phyloP scores from a whole-genome alignment of 2,888 invertebrate genomes.

The Apotomis capreana region DNA sequence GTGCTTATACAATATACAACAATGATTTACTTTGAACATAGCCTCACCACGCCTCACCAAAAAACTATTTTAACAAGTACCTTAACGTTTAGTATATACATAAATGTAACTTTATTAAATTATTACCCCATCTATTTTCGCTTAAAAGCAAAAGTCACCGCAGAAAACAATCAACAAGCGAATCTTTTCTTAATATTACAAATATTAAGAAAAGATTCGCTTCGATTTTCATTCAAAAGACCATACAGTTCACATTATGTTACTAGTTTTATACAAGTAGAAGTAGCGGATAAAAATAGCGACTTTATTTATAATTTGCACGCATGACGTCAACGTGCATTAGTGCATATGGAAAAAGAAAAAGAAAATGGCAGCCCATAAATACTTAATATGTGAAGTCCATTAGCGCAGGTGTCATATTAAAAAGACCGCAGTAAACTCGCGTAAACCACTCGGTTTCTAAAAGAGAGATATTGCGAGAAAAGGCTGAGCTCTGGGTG shows the following conservation, averaged over 20 bases:
- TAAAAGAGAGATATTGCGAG: slow-evolving; percentile 12
- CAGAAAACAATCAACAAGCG: too few species aligned
- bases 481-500: background rate
- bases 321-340: slow-evolving; percentile 1
- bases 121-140: too few species aligned
- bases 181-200: too few species aligned
- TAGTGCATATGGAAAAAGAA: slow-evolving; percentile 9
- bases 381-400: slow-evolving; percentile 16
- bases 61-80: too few species aligned
- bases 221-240: background rate
- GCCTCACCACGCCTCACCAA: too few species aligned
- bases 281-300: background rate
- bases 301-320: background rate
- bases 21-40: too few species aligned
- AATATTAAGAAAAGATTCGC: too few species aligned
- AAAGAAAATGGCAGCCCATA: slow-evolving; percentile 12
- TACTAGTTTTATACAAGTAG: background rate
- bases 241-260: background rate
- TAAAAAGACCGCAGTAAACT: background rate
- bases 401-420: slow-evolving; percentile 26
- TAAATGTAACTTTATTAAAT: too few species aligned
- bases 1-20: too few species aligned
- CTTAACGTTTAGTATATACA: too few species aligned
- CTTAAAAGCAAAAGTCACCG: too few species aligned
- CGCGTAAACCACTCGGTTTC: background rate